These are phyloP conservation scores for Corvus cornix DNA, from an alignment of 2,113 vertebrate genomes.

Conservation along the genomic window DNA sequence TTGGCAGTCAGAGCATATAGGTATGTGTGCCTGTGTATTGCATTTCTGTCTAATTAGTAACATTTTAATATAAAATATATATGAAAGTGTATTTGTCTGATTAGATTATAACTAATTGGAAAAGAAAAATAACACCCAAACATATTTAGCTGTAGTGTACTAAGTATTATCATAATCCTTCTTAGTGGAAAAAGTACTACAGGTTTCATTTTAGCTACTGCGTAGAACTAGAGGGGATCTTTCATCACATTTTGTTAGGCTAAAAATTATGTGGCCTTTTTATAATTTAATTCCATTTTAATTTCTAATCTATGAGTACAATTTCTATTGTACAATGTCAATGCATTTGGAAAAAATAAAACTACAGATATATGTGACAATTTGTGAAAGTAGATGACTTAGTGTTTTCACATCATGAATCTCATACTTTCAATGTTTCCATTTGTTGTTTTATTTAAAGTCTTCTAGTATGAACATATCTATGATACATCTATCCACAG, in stretches of 20 bases:
- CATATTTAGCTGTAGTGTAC: not conserved
- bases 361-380: not conserved
- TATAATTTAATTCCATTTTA: not conserved
- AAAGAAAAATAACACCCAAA: not conserved
- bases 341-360: not conserved
- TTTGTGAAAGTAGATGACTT: not conserved
- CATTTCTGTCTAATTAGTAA: not conserved
- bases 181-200: not conserved
- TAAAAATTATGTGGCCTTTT: not conserved
- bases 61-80: not conserved
- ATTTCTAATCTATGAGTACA: not conserved
- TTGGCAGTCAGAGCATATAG: not conserved
- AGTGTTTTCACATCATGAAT: not conserved
- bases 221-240: not conserved
- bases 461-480: not conserved
- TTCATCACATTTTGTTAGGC: not conserved
- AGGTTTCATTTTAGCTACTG: not conserved
- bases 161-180: not conserved
- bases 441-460: not conserved
- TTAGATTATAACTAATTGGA: not conserved
- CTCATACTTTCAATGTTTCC: not conserved
- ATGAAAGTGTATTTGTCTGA: not conserved
- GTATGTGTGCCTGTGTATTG: not conserved
- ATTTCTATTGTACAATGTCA: not conserved
- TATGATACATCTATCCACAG: not conserved